phyloP scores from a whole-genome alignment of 2,113 vertebrate genomes.

The Rynchops niger region DNA sequence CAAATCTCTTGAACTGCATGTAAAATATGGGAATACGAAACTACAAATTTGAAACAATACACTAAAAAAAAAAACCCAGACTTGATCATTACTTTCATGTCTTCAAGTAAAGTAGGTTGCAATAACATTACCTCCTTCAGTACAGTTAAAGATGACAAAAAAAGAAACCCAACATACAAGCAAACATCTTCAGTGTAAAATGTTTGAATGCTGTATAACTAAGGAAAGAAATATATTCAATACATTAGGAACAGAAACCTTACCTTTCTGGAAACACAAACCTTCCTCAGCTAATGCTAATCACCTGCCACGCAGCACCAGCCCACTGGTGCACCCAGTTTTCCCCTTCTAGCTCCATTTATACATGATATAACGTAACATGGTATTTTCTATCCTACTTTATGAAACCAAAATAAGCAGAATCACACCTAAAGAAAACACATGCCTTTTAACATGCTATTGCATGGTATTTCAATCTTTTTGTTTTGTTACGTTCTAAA shows the following conservation, averaged over 20 bases:
- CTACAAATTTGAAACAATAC: background rate
- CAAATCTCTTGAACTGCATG: background rate
- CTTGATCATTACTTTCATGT: background rate
- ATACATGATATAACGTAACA: fast-evolving
- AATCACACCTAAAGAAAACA: background rate
- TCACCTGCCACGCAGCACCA: background rate
- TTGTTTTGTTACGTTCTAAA: background rate
- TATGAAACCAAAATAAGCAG: background rate
- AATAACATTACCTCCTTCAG: background rate
- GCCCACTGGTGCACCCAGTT: background rate
- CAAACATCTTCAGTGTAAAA: background rate
- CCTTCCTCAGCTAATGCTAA: background rate
- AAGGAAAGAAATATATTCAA: background rate
- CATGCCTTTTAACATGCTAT: background rate
- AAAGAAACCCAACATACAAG: background rate
- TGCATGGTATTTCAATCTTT: background rate
- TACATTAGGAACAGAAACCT: background rate
- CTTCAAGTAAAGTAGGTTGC: background rate
- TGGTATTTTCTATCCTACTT: background rate
- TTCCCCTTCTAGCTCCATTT: background rate
- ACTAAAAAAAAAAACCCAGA: background rate
- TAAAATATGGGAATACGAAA: background rate
- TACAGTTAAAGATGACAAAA: background rate
- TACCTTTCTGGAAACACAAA: conserved; percentile 2
- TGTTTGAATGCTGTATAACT: background rate